Base-by-base conservation (phyloP, 2,888 invertebrate genomes). In the Hirtodrosophila histrioides region DNA sequence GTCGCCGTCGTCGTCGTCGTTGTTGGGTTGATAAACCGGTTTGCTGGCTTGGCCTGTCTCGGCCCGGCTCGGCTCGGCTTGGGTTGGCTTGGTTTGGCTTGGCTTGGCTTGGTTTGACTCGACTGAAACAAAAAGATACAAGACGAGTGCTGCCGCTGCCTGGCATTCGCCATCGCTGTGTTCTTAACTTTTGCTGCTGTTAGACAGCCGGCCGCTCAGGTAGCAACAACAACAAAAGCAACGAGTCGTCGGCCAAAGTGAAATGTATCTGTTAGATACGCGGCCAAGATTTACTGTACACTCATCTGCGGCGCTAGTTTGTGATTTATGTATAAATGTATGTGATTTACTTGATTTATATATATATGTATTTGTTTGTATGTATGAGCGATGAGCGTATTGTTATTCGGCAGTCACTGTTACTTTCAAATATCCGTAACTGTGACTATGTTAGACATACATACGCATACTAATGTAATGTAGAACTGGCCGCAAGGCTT, bases 11-110 rank as follows among this genome's bases (percentile, higher is more conserved):
- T 27, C 27, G 27, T 27, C 27, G 75, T 64, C 61, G 72, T 66
- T 41, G 58, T 58, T 78, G 69, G 81, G 71, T 79, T 82, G 84
- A 86, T 85, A 87, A 85, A 85, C 84, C 84, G 88, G 84, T 85
- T 84, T 84, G 49, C 54, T 65, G 68, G 56, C 73, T 72, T 67
- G 46, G 33, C 41, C 39, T 27, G 23, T 8, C 41, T 57, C 44
- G 43, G 12, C 51, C n/a, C n/a, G n/a, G 17, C 17, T 43, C 44
- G 48, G 48, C 39, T 55, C 31, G 67, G 49, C 58, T 63, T 54
- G 69, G 53, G 37, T 70, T 71, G 67, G 55, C 51, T 60, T 55
- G 57, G 46, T 39, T 50, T 68, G 44, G 31, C 36, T 17, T 17
- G 61, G 35, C 41, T 48, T 27, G 27, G 3, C 27, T 27, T 27